phyloP scores from a whole-genome alignment of 2,113 vertebrate genomes.

The Eclectus roratus region DNA sequence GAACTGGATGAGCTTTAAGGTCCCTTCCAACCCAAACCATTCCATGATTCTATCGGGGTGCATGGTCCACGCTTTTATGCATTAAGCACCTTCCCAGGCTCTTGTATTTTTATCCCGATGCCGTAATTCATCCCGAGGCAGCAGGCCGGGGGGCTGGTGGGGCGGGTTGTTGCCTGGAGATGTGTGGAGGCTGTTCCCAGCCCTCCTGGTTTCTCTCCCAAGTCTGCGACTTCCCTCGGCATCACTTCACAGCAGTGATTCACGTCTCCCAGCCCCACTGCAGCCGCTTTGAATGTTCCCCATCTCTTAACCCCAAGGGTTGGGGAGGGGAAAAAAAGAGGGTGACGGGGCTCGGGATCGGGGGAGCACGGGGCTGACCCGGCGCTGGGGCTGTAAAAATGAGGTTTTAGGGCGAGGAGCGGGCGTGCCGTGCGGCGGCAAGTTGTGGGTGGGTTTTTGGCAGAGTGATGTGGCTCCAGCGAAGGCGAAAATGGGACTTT shows the following conservation, averaged over 20 bases:
- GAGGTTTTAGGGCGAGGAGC: background rate
- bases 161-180: constrained; percentile 48
- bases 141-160: constrained; percentile 22
- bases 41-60: background rate
- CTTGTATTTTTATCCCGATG: constrained; percentile 10
- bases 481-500: background rate
- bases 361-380: background rate
- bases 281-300: background rate
- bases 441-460: background rate
- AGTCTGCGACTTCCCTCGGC: constrained; percentile 28
- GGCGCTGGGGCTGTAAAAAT: background rate
- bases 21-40: background rate
- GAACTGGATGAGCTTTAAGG: background rate
- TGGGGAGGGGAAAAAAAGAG: background rate
- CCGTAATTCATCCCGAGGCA: background rate
- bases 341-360: background rate
- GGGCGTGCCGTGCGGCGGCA: background rate
- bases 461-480: background rate
- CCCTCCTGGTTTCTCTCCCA: constrained; percentile 11
- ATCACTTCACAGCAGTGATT: background rate
- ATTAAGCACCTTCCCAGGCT: background rate
- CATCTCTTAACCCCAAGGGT: background rate
- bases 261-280: background rate
- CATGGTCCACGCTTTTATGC: background rate
- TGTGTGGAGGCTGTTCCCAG: constrained; percentile 29